Conservation (phyloP, 2,888 invertebrate species). For the Elegia similella region DNA sequence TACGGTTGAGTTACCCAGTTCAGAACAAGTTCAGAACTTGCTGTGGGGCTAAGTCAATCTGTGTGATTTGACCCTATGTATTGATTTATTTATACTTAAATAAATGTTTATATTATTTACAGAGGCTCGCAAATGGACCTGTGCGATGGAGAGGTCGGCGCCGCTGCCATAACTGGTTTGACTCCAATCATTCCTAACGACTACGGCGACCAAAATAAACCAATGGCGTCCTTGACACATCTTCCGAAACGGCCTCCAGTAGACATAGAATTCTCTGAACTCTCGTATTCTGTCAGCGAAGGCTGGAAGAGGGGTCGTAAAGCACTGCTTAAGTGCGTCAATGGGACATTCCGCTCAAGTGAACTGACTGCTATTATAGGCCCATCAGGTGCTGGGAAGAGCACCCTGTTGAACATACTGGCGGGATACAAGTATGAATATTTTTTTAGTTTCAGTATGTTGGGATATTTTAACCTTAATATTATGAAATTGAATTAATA, state of each 20-base stretch:
- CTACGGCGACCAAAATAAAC: conserved; percentile 86
- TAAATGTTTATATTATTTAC: conserved; percentile 56
- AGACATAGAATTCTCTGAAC: conserved; percentile 93
- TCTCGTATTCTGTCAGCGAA: conserved; percentile 94
- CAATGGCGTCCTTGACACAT: conserved; percentile 89
- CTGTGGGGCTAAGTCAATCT: too few relatives aligned
- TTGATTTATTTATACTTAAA: too few relatives aligned
- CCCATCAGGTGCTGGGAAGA: conserved; percentile 91
- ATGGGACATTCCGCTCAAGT: conserved; percentile 94
- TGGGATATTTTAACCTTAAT: too few relatives aligned
- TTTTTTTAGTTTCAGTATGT: too few relatives aligned
- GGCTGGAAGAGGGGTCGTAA: conserved; percentile 91
- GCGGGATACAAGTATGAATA: conserved; percentile 86
- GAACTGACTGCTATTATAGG: conserved; percentile 98
- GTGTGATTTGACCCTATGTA: too few relatives aligned
- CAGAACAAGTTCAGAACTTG: too few relatives aligned
- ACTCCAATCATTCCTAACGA: conserved; percentile 88
- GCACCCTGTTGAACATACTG: conserved; percentile 93
- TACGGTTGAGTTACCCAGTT: too few relatives aligned
- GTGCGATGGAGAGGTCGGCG: conserved; percentile 84
- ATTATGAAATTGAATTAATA: too few relatives aligned
- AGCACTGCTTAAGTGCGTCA: conserved; percentile 92
- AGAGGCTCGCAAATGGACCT: conserved; percentile 88
- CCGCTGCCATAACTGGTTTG: conserved; percentile 73
- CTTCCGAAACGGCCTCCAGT: conserved; percentile 93